Percentiles rank a stretch among this genome's conserved stretches.
phyloP scores from a whole-genome alignment of 64 coral and sea anemone genomes.

The Actinia tenebrosa region DNA sequence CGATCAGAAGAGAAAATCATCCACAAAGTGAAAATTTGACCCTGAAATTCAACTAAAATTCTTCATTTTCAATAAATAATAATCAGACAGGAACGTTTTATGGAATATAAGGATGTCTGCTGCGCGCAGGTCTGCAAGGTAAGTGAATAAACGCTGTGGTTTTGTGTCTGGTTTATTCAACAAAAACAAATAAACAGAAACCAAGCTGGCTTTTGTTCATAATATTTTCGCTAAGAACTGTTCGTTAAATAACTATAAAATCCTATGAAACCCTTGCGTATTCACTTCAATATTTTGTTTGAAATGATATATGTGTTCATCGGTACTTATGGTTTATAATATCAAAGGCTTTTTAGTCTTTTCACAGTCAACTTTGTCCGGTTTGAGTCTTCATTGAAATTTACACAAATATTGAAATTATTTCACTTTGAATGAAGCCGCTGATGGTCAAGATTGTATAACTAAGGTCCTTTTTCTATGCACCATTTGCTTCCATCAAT shows the following conservation, averaged over 20 bases:
- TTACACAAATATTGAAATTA: no score
- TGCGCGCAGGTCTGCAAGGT: conserved; percentile 3
- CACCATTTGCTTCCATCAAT: no score
- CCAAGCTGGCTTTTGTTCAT: neutral
- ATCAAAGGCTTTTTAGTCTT: no score
- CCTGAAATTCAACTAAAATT: neutral
- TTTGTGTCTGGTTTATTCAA: neutral
- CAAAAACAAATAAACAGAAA: neutral
- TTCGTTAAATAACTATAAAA: neutral
- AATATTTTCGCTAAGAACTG: neutral
- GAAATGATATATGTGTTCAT: no score
- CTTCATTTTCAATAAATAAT: neutral
- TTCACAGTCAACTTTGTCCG: no score
- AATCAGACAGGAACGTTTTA: neutral
- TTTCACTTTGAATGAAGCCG: no score
- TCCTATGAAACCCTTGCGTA: neutral
- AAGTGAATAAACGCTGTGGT: neutral
- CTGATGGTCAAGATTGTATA: no score
- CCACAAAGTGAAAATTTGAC: neutral
- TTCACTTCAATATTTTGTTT: no score
- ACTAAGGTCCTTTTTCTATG: no score
- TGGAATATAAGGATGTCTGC: conserved; percentile 12
- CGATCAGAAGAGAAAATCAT: conserved; percentile 5
- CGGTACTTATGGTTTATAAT: no score
- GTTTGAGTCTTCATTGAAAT: no score